phyloP scores from a whole-genome alignment of 2,888 invertebrate species.

The Leptopterna dolabrata region DNA sequence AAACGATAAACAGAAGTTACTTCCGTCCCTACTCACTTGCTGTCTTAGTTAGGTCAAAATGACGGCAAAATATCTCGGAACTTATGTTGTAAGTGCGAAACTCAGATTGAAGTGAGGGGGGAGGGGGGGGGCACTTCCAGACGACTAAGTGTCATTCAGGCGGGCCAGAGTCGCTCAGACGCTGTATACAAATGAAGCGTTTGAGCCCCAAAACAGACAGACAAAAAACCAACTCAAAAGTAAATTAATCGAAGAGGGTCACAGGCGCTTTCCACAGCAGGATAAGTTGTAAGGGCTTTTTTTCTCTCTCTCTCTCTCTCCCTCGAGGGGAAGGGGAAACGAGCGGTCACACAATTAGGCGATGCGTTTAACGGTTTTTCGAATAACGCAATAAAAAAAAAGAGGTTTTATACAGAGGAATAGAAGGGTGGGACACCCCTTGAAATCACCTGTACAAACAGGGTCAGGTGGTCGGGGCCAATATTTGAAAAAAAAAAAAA shows the following conservation, averaged over 20 bases:
- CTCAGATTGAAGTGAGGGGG: too few relatives aligned
- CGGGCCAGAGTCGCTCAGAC: neutral
- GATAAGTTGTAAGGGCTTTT: neutral
- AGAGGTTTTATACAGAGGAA: neutral
- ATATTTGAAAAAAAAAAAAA: slow-evolving; percentile 20
- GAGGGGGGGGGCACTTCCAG: too few relatives aligned
- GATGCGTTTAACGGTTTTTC: slow-evolving; percentile 22
- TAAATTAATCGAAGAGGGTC: slow-evolving; percentile 7
- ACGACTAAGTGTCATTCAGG: too few relatives aligned
- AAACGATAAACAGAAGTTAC: too few relatives aligned
- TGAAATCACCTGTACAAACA: slow-evolving; percentile 48
- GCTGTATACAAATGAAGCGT: neutral
- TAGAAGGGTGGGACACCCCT: slow-evolving; percentile 18
- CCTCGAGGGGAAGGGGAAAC: neutral
- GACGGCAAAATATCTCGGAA: too few relatives aligned
- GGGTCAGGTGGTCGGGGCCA: slow-evolving; percentile 34
- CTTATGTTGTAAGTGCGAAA: too few relatives aligned
- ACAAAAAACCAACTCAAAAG: neutral
- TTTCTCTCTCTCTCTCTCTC: neutral
- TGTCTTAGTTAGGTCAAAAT: too few relatives aligned
- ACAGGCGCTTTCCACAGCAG: neutral
- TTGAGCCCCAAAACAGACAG: neutral
- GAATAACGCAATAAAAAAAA: neutral
- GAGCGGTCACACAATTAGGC: slow-evolving; percentile 28
- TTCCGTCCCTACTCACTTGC: too few relatives aligned